Base-by-base conservation (phyloP, 2,113 vertebrate genomes). In the Panthera uncia region DNA sequence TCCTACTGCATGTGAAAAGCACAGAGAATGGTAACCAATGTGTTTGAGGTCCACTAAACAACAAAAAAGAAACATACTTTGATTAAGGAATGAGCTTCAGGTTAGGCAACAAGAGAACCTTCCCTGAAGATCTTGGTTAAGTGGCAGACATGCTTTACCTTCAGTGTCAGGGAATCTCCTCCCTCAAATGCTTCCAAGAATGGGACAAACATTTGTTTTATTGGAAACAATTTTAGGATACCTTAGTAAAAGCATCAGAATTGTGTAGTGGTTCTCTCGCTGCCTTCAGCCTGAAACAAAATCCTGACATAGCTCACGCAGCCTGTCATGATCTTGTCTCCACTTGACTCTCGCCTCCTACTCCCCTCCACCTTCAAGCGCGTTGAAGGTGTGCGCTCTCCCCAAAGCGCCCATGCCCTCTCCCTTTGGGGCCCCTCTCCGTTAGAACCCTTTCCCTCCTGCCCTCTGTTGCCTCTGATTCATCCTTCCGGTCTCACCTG, bases 181-280 rank as follows among this genome's bases (percentile, higher is more conserved):
- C 61, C 55, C 31, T 90, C 61, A 82, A 82, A 29, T 73, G 29
- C 1, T 79, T 82, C 86, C 94, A 55, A 78, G 61, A 95, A 82
- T 50, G 89, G 31, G 90, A 74, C 45, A 91, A 94, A 52, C 25
- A 52, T 86, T 97, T 16, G 52, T 69, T 92, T 92, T 57, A 79
- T 36, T 97, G 84, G 16, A 52, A 57, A 57, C 68, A 73, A 6
- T 45, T 55, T 96, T 41, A 83, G 92, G 38, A 69, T 66, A 83
- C 21, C 10, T 97, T 87, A 90, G 76, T 55, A 79, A 86, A 93
- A 96, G 3, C 76, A 93, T 93, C 81, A 63, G 8, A 11, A 23
- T 61, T 31, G 80, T 96, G 91, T 74, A 88, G 29, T 61, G 57
- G 41, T 11, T 3, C 25, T 93, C 96, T 41, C 16, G 48, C 14